These are phyloP conservation scores for Saxidomus purpurata DNA, from an alignment of 1,140 invertebrate genomes.

Conservation along the genomic window DNA sequence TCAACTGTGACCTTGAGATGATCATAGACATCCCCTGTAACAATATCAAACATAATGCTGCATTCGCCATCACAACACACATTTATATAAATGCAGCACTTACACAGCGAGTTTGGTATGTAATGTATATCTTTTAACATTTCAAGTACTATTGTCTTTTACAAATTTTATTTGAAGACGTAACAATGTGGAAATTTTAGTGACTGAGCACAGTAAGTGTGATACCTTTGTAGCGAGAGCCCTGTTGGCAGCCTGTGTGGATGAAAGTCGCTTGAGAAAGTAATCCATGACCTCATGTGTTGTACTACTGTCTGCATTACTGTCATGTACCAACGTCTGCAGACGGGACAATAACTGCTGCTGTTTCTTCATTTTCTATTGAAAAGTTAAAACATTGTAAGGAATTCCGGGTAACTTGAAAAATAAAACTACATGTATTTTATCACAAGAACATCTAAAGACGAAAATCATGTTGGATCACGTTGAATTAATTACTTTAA, in stretches of 20 bases:
- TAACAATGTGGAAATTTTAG: too few species aligned
- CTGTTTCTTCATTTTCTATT: constrained; percentile 90
- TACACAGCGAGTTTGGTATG: too few species aligned
- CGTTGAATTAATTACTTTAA: too few species aligned
- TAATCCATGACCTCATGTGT: constrained; percentile 96
- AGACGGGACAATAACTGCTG: constrained; percentile 93
- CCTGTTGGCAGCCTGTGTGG: constrained; percentile 92
- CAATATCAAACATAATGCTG: background rate
- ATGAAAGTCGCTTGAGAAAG: constrained; percentile 94
- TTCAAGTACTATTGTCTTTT: too few species aligned
- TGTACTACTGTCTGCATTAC: constrained; percentile 88
- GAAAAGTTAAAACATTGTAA: too few species aligned
- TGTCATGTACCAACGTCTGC: constrained; percentile 86
- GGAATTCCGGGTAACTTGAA: too few species aligned
- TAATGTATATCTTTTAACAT: too few species aligned
- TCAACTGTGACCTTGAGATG: constrained; percentile 84
- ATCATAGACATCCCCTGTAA: constrained; percentile 90
- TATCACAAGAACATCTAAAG: too few species aligned
- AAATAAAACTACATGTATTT: too few species aligned
- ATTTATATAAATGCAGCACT: background rate
- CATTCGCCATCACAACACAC: background rate
- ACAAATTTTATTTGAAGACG: too few species aligned
- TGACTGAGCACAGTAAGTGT: too few species aligned
- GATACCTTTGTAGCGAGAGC: constrained; percentile 91
- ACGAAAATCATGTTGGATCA: too few species aligned